Conservation (phyloP, 2,113 vertebrate species). For the Bos taurus region ARS-UCD2.0 NC_037357.1:69892501-69893000, state of each 20-base stretch:
- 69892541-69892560: too few species aligned
- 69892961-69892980: neutral
- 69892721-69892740: neutral
- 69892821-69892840: neutral
- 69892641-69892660: too few species aligned
- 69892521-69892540: too few species aligned
- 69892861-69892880: neutral
- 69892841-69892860: neutral
- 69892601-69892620: too few species aligned
- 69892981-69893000: neutral
- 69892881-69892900: neutral
- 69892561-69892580: too few species aligned
- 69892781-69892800: neutral
- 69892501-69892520: too few species aligned
- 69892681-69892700: too few species aligned
- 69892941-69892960: neutral
- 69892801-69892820: neutral
- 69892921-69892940: neutral
- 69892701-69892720: neutral
- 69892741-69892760: neutral
- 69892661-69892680: too few species aligned
- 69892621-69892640: too few species aligned
- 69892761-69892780: neutral
- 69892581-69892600: too few species aligned
- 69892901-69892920: neutral